Evolutionary conservation across 2,888 invertebrate genomes (phyloP), one percentile per base, ranked within the genome.

Genomic region (Melanophora roralis): DNA sequence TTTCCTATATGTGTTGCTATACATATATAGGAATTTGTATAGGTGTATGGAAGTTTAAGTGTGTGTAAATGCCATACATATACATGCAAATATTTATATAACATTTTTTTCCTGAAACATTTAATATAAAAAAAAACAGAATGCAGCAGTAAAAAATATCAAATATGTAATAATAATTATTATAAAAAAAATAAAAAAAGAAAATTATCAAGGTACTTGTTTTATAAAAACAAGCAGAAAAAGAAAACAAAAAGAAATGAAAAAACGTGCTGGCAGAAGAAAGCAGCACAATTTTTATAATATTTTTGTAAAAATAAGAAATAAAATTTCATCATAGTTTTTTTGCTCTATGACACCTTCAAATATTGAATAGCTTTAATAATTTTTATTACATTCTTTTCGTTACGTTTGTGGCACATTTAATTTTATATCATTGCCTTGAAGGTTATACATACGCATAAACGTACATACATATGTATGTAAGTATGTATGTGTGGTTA

Each of bases 191-290:
- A 34, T 16, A 14, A 11, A 23, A 34, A 55, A 47, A 27, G 21
- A 23, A 64, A 57, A 62, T 59, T 65, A 68, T 75, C 75, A 75
- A 68, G 75, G 75, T 68, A 75, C 47, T 62, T 75, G 53, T 68
- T 60, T 55, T 65, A 49, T 9, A 16, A 49, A 53, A 47, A 19
- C 45, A 68, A 38, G 11, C 1, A 43, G 34, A 43, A 21, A 53
- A 21, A 11, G 5, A 14, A 16, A 51, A 51, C 8, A 45, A 19
- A 51, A 53, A 36, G 36, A n/a, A 45, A 55, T 19, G 23, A 55
- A 69, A 71, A 69, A 77, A 77, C 69, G 69, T 77, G 69, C 76
- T 64, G 49, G 55, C 12, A 40, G 9, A 55, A 64, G 16, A 76
- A 64, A 59, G 57, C 57, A 75, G 60, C 14, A 74, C 59, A 36